Base-by-base conservation (phyloP, 2,888 invertebrate species). In the Rhingia campestris region DNA sequence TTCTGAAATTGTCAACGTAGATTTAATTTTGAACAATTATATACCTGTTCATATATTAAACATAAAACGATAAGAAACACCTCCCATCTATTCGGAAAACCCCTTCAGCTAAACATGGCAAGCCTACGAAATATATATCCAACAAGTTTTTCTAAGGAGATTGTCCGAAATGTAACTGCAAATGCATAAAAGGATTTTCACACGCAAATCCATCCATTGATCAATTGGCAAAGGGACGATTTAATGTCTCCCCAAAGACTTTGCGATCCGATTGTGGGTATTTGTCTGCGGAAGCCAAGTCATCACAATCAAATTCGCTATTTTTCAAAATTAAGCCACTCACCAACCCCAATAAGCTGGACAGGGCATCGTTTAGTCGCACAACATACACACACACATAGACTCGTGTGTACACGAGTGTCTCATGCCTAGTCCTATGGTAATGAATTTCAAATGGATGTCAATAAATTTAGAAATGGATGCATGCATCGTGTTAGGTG, bases 381-480 rank as follows among this genome's bases (percentile, higher is more conserved):
- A 37, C 56, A 45, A 45, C n/a, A 35, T 22, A 37, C 3, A 10
- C 47, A 47, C n/a, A 12, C n/a, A 12, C 47, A n/a, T n/a, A 9
- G 6, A 10, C 22, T 41, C 41, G 41, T 41, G 10, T 41, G 41
- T n/a, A n/a, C 32, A 43, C n/a, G n/a, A n/a, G 59, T 63, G 47
- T 70, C 58, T 66, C 74, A 58, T 35, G 58, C 67, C 30, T 2
- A 22, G 22, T 33, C 12, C 37, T 37, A 45, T 53, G 58, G 59
- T 67, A 75, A 67, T 67, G 67, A 75, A 75, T 75, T 75, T 59
- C 66, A 45, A 75, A 70, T 70, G 58, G 58, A 70, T 49, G 70
- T 58, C 59, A 70, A 51, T 70, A 70, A 70, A 70, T 70, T 70
- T 59, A 70, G 70, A 49, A 41, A 66, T 75, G 51, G 58, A 66